Base-by-base conservation (phyloP, 2,888 invertebrate genomes). In the Cecidostiba fungosa region DNA sequence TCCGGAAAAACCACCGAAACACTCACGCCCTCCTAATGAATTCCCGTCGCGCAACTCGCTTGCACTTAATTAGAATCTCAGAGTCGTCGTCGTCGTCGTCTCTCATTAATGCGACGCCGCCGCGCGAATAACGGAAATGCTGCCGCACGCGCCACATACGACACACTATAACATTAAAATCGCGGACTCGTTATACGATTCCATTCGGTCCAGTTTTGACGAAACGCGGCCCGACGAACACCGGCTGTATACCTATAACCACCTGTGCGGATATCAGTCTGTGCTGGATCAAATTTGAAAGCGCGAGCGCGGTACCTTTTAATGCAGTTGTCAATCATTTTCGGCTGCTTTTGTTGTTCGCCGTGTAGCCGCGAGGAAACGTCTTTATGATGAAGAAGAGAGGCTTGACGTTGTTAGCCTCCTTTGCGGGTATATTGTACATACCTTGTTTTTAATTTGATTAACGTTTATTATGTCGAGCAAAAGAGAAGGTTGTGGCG, bases 101-200 rank as follows among this genome's bases (percentile, higher is more conserved):
- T 29, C 14, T 29, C 32, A 32, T 23, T n/a, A 59, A 59, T 59
- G 59, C 59, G n/a, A n/a, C 23, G n/a, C 23, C 59, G 59, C 59
- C 50, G 59, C 59, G 66, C 29, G 29, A 66, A 66, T 66, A 66
- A 66, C 66, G 66, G 66, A 66, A 26, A 26, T 10, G 43, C 10
- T 43, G 43, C 43, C 16, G n/a, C 66, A 26, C 66, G 66, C 66
- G 66, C 66, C 66, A 66, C 26, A 29, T 66, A 29, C 14, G 66
- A 26, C 14, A 66, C 29, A 66, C 66, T 66, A 66, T 66, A 26
- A 59, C 54, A n/a, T 59, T 66, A 29, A 66, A 66, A 66, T 66
- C 26, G 29, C 26, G 62, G 19, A 23, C 62, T 26, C 62, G 26
- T 62, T 62, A 19, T 62, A 10, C 19, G n/a, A 62, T 62, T 62